A percentile compares a stretch with the other conserved stretches of the same genome.
Evolutionary conservation across 2,797 vertebrate genomes (phyloP).

Genomic region (Melanotaenia boesemani): DNA sequence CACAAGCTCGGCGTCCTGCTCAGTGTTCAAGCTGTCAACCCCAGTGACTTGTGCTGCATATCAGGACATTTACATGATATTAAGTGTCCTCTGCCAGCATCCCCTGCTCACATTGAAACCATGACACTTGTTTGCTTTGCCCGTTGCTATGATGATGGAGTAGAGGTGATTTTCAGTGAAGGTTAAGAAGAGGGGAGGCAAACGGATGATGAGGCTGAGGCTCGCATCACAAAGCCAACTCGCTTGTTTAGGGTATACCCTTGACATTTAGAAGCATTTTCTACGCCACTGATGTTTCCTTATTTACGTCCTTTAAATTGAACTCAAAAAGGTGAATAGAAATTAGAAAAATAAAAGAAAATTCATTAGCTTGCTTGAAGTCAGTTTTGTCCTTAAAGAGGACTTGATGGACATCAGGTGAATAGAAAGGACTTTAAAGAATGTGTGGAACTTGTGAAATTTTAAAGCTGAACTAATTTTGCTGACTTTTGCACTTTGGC

Average conservation of each 20-base stretch:
- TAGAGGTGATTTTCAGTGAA: constrained; percentile 71
- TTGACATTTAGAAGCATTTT: constrained; percentile 4
- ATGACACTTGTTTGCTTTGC: constrained; percentile 84
- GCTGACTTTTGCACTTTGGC: too few relatives aligned
- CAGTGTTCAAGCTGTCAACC: constrained; percentile 82
- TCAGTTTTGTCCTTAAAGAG: not conserved
- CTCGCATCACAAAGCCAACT: constrained; percentile 18
- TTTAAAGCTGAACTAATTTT: too few relatives aligned
- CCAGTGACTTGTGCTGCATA: constrained; percentile 73
- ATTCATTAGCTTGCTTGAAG: not conserved
- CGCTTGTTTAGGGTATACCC: not conserved
- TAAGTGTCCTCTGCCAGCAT: constrained; percentile 73
- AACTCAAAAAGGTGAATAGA: not conserved
- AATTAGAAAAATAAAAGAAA: not conserved
- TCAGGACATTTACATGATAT: constrained; percentile 86
- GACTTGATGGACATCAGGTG: too few relatives aligned
- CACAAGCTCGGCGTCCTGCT: constrained; percentile 71
- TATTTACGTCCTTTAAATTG: not conserved
- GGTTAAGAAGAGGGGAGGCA: constrained; percentile 51
- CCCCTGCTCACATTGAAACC: constrained; percentile 72
- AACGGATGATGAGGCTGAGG: constrained; percentile 36
- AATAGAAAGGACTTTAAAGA: not conserved
- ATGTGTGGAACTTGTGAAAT: not conserved
- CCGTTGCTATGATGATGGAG: constrained; percentile 78
- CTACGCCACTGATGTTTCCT: not conserved